Percentiles rank a stretch among this genome's conserved stretches.
These are phyloP conservation scores for Loripinus fragilis DNA, from an alignment of 2,888 invertebrate genomes.

Conservation along the genomic window DNA sequence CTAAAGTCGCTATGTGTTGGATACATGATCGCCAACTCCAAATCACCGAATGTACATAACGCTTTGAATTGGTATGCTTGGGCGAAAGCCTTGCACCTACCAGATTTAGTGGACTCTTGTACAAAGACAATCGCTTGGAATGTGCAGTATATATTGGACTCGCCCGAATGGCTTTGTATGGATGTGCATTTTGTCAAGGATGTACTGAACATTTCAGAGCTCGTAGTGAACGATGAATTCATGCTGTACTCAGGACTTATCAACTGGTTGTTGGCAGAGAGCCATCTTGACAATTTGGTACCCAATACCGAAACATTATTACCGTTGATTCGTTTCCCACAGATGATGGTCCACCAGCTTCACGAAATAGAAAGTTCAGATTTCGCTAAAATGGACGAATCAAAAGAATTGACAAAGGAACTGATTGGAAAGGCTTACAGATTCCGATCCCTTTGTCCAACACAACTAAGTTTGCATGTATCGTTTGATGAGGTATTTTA, in stretches of 20 bases:
- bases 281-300: slow-evolving; percentile 56
- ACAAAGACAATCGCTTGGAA: slow-evolving; percentile 83
- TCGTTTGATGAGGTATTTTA: slow-evolving; percentile 78
- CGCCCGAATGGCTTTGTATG: slow-evolving; percentile 81
- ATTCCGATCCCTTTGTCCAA: slow-evolving; percentile 82
- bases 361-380: slow-evolving; percentile 75
- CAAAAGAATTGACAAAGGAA: slow-evolving; percentile 65
- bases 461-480: slow-evolving; percentile 73
- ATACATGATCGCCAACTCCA: slow-evolving; percentile 82
- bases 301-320: slow-evolving; percentile 73
- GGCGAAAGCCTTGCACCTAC: slow-evolving; percentile 82
- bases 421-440: slow-evolving; percentile 82
- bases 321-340: slow-evolving; percentile 82
- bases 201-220: slow-evolving; percentile 78
- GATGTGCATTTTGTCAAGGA: slow-evolving; percentile 82
- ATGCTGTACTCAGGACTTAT: slow-evolving; percentile 74
- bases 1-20: slow-evolving; percentile 79
- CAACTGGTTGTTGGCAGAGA: slow-evolving; percentile 76
- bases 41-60: slow-evolving; percentile 80
- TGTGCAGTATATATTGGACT: slow-evolving; percentile 76
- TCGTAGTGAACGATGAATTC: slow-evolving; percentile 80
- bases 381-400: slow-evolving; percentile 61
- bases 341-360: slow-evolving; percentile 81
- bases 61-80: slow-evolving; percentile 83
- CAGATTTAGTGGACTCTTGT: slow-evolving; percentile 78